Base-by-base conservation (phyloP, 2,797 vertebrate genomes). In the Ibycter americanus region DNA sequence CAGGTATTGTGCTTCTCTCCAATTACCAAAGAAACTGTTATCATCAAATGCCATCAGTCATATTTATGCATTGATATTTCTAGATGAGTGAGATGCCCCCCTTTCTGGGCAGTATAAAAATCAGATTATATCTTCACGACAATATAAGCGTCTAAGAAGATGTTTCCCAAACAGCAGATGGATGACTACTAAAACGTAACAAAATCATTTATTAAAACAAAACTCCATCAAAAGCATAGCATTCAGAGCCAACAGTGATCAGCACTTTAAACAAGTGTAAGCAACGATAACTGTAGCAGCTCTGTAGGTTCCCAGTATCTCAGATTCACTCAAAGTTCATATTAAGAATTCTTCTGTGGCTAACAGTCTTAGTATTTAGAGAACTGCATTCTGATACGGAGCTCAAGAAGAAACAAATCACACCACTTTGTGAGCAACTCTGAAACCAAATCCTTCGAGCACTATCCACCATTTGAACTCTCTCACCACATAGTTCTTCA, bases 391-490 rank as follows among this genome's bases (percentile, higher is more conserved):
- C 87, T 94, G 89, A 51, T 46, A 36, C 1, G 4, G 40, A 56
- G 56, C 67, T 85, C n/a, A 26, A 82, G 56, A 59, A 59, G 67
- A 89, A 94, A 83, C 32, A 85, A 90, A 87, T 74, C 81, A 76
- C 72, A 70, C 55, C 44, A 63, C 34, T 94, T n/a, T 70, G 79
- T 58, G 89, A 97, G 88, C 58, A 87, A 42, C 79, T 89, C 86
- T 62, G 71, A 96, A 96, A 93, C 55, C 34, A 56, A 88, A 86
- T 84, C 82, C 65, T 96, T 42, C 2, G 26, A 54, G 92, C 31
- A 71, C 32, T 92, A 88, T n/a, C 93, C 93, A 92, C 80, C 42
- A 6, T 83, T 94, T 93, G 92, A 96, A 96, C 90, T 79, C 72
- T 66, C 66, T 89, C 92, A 62, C 40, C 90, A 87, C 79, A 92